Conservation (phyloP, 2,797 vertebrate genomes). For the Pseudocheirus occidentalis region DNA sequence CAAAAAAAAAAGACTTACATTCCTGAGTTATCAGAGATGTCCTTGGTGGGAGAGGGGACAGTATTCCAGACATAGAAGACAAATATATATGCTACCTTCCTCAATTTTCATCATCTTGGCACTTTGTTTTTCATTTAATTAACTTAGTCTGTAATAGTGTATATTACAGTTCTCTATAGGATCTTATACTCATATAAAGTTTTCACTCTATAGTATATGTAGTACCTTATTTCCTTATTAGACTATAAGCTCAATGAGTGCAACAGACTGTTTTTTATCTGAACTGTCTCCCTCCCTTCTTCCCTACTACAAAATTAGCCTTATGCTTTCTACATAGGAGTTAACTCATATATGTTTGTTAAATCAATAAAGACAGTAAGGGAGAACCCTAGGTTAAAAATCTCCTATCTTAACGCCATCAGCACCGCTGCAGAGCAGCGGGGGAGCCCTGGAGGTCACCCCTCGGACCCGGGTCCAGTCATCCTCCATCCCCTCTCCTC, state of each 20-base stretch:
- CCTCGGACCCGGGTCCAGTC: constrained; percentile 1
- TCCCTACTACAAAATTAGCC: too few species aligned
- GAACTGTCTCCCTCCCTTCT: too few species aligned
- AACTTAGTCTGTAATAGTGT: neutral
- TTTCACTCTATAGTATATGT: neutral
- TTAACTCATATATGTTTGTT: too few species aligned
- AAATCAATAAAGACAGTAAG: too few species aligned
- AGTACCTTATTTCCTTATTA: neutral
- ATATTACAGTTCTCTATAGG: neutral
- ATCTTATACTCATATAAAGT: neutral
- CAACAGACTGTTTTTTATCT: too few species aligned
- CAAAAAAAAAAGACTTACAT: too few species aligned
- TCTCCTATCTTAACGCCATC: too few species aligned
- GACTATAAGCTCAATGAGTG: neutral
- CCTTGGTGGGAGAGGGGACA: neutral
- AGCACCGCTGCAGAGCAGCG: neutral
- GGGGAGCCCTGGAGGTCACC: neutral
- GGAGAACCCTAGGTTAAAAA: too few species aligned
- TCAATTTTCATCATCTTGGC: neutral
- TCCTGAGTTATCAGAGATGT: neutral
- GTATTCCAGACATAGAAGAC: neutral
- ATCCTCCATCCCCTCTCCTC: neutral
- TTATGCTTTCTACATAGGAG: too few species aligned
- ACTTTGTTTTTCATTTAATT: neutral
- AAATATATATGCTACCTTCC: neutral